Evolutionary conservation across 2,797 vertebrate species (phyloP).

Genomic region (Sternotherus odoratus): DNA sequence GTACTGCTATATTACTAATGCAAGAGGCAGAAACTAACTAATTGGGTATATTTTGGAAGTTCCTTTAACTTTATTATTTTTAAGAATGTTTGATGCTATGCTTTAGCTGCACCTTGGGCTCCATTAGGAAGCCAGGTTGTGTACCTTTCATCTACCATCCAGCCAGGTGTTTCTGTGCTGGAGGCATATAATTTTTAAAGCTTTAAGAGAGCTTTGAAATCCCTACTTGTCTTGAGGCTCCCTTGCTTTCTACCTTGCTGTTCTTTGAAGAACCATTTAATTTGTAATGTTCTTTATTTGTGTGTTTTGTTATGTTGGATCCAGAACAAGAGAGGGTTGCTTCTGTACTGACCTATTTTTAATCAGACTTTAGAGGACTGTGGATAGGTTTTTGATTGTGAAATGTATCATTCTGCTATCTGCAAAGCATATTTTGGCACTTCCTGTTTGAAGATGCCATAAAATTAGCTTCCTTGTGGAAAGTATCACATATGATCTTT

Average conservation of each 20-base stretch:
- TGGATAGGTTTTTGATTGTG: slow-evolving; percentile 5
- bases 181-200: background rate
- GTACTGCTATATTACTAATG: background rate
- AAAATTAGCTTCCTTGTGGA: slow-evolving; percentile 26
- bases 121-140: background rate
- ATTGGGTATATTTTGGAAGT: background rate
- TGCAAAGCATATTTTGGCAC: slow-evolving; percentile 31
- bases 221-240: background rate
- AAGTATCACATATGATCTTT: slow-evolving; percentile 4
- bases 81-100: background rate
- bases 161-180: background rate
- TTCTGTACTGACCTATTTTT: slow-evolving; percentile 29
- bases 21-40: fast-evolving
- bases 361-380: slow-evolving; percentile 22
- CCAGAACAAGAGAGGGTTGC: background rate
- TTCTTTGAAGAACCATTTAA: background rate
- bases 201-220: background rate
- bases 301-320: background rate
- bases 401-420: background rate
- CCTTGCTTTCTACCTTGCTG: background rate
- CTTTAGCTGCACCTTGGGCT: background rate
- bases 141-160: background rate
- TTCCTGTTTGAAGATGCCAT: background rate
- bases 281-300: background rate
- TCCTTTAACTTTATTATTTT: background rate